Percentiles rank a stretch among this genome's conserved stretches.
Evolutionary conservation across 2,113 vertebrate genomes (phyloP).

Genomic region (Pyrgilauda ruficollis): DNA sequence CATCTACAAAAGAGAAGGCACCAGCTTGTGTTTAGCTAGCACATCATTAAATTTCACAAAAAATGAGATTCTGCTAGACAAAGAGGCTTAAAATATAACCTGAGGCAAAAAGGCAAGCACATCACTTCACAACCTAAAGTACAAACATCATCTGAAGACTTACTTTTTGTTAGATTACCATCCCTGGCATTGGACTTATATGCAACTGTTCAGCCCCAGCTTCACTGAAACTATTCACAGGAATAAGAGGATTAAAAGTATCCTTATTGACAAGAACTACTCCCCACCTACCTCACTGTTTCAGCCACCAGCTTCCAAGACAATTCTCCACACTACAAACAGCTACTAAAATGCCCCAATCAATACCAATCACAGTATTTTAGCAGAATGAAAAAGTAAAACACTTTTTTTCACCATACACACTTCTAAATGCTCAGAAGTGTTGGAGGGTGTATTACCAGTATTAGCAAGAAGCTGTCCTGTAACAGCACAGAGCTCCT

Average conservation of each 20-base stretch:
- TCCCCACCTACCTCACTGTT: not conserved
- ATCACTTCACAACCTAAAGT: not conserved
- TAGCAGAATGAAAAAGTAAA: not conserved
- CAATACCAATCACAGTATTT: not conserved
- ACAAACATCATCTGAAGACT: not conserved
- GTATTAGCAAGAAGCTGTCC: not conserved
- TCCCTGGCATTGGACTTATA: not conserved
- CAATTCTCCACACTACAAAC: not conserved
- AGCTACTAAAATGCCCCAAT: not conserved
- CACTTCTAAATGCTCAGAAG: not conserved
- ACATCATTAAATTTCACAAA: not conserved
- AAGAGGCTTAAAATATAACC: not conserved
- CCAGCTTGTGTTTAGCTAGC: not conserved
- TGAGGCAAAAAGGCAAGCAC: not conserved
- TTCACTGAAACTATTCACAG: not conserved
- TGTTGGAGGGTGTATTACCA: accelerated
- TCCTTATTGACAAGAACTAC: not conserved
- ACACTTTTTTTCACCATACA: not conserved
- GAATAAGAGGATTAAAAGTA: not conserved
- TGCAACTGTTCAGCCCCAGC: not conserved
- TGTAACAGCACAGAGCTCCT: not conserved
- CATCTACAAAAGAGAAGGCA: not conserved
- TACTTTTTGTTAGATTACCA: not conserved
- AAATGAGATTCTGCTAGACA: not conserved
- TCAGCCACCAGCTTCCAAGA: not conserved